Evolutionary conservation across 2,888 invertebrate genomes (phyloP).

Genomic region (Pimpla rufipes): DNA sequence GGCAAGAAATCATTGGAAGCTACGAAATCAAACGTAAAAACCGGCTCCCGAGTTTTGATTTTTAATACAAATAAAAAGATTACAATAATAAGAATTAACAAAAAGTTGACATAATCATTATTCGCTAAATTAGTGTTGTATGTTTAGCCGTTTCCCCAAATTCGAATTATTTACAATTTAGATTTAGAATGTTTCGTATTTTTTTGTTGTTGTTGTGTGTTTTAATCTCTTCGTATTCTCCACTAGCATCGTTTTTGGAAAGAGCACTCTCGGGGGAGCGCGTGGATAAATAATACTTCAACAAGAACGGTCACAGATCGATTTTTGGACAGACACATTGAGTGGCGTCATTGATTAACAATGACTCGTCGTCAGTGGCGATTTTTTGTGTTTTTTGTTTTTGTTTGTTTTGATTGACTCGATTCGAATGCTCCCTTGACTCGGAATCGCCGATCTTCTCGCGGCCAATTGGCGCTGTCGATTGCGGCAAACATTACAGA

Average conservation of each 20-base stretch:
- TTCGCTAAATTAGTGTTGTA: constrained; percentile 40
- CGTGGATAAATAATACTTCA: constrained; percentile 58
- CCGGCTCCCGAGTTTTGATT: constrained; percentile 72
- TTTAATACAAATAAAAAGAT: constrained; percentile 81
- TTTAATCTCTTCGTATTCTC: constrained; percentile 2
- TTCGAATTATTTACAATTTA: constrained; percentile 70
- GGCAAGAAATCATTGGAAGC: constrained; percentile 58
- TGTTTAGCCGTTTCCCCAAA: constrained; percentile 54
- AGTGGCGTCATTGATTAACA: constrained; percentile 60
- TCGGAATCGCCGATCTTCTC: constrained; percentile 4
- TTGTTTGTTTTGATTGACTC: constrained; percentile 37
- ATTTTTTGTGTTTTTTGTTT: no score
- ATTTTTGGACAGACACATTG: constrained; percentile 56
- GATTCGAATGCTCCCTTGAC: constrained; percentile 17
- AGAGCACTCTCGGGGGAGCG: constrained; percentile 43
- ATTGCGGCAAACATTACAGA: constrained; percentile 11
- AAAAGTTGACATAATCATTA: constrained; percentile 64
- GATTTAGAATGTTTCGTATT: constrained; percentile 42
- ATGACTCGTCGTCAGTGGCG: constrained; percentile 60
- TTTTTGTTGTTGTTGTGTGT: constrained; percentile 32
- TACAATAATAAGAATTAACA: constrained; percentile 75
- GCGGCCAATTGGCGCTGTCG: not conserved
- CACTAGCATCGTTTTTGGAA: constrained; percentile 17
- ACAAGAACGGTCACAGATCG: constrained; percentile 52
- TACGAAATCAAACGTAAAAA: constrained; percentile 62